A percentile compares a stretch with the other conserved stretches of the same genome.
Evolutionary conservation across 2,888 invertebrate species (phyloP).

Genomic region (Lysandra bellargus): DNA sequence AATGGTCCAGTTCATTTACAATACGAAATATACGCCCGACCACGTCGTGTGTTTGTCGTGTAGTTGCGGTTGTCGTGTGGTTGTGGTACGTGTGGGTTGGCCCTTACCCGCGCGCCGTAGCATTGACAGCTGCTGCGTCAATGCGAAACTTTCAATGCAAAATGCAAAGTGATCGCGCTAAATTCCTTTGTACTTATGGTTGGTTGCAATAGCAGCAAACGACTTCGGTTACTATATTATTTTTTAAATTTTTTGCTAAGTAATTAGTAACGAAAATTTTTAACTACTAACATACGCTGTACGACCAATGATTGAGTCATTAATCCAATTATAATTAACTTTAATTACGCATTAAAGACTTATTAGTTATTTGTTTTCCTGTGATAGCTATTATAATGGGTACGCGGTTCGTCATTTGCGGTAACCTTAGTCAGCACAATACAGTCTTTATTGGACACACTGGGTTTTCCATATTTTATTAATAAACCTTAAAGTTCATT

Average conservation of each 20-base stretch:
- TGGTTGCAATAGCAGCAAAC: background rate
- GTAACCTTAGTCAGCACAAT: constrained; percentile 1
- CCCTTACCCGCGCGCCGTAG: background rate
- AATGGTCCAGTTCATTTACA: too few relatives aligned
- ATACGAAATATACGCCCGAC: too few relatives aligned
- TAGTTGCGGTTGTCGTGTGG: too few relatives aligned
- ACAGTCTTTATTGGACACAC: background rate
- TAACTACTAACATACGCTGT: background rate
- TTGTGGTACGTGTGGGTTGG: too few relatives aligned
- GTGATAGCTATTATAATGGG: background rate
- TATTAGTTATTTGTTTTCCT: background rate
- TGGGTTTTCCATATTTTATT: background rate
- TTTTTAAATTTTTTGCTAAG: background rate
- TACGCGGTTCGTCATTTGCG: constrained; percentile 5
- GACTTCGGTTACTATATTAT: background rate
- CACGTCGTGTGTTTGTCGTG: too few relatives aligned
- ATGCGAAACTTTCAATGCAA: constrained; percentile 22
- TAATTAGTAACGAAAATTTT: background rate
- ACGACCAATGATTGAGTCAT: background rate
- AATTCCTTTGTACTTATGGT: constrained; percentile 3
- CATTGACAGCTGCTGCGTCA: constrained; percentile 12
- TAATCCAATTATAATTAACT: background rate
- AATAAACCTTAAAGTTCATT: background rate
- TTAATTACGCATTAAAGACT: background rate
- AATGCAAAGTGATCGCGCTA: constrained; percentile 8